Evolutionary conservation across 1,140 invertebrate genomes (phyloP).

Genomic region (Atta texana): DNA sequence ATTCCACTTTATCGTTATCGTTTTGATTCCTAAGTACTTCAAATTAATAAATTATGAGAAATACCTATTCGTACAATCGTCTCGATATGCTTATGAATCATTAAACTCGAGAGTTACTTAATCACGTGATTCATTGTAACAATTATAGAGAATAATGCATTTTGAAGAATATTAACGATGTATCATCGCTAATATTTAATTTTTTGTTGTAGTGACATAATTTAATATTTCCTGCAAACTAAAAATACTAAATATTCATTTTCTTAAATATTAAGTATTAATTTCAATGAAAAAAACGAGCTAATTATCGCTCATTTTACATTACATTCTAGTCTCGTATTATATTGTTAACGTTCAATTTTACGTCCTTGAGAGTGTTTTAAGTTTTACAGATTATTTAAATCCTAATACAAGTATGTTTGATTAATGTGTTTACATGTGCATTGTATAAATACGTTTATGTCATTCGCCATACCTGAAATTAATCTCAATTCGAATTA

Average conservation of each 20-base stretch:
- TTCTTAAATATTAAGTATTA: not conserved
- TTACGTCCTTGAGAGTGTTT: not conserved
- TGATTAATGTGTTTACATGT: not conserved
- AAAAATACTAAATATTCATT: not conserved
- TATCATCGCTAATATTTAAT: not conserved
- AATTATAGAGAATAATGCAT: not conserved
- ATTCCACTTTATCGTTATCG: not conserved
- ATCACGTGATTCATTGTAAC: not conserved
- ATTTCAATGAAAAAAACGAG: not conserved
- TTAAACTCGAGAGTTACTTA: slow-evolving; percentile 21
- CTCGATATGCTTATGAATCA: not conserved
- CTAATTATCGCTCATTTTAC: not conserved
- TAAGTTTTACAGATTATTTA: not conserved
- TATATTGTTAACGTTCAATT: not conserved
- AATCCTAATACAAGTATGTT: not conserved
- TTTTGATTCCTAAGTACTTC: not conserved
- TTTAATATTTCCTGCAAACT: not conserved
- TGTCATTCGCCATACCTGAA: slow-evolving; percentile 16
- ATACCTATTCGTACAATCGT: not conserved
- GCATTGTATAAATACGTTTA: not conserved
- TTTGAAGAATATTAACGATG: not conserved
- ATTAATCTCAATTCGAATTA: slow-evolving; percentile 34
- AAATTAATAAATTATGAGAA: slow-evolving; percentile 3
- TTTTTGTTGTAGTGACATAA: not conserved
- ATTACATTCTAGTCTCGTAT: not conserved